phyloP scores from a whole-genome alignment of 2,888 invertebrate species.

The Rhaphigaster nebulosa region DNA sequence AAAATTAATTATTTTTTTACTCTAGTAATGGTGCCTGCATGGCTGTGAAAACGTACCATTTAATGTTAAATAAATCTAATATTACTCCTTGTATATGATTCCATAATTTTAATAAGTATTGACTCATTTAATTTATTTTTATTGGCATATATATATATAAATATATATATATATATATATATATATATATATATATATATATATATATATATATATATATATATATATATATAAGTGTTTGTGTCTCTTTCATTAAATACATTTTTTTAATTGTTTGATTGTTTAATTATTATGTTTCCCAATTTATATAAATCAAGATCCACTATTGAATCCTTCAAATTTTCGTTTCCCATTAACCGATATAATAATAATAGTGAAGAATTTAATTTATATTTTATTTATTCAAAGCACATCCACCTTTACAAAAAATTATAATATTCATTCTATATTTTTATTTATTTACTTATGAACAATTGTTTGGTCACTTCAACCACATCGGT shows the following conservation, averaged over 20 bases:
- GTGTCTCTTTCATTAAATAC: slow-evolving; percentile 16
- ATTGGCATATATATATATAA: too few species aligned
- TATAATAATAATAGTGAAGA: background rate
- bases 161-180: too few species aligned
- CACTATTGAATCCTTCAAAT: background rate
- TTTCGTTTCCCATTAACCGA: background rate
- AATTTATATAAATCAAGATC: background rate
- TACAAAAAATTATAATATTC: too few species aligned
- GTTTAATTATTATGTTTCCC: background rate
- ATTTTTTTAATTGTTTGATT: background rate
- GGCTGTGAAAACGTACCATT: slow-evolving; percentile 53
- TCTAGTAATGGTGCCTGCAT: slow-evolving; percentile 52
- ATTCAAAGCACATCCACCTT: background rate
- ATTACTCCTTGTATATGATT: slow-evolving; percentile 42
- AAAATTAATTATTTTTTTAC: slow-evolving; percentile 25
- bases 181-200: too few species aligned
- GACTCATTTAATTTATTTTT: slow-evolving; percentile 26
- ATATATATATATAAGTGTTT: slow-evolving; percentile 21
- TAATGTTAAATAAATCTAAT: slow-evolving; percentile 36
- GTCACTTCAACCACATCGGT: too few species aligned
- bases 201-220: too few species aligned
- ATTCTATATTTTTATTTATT: too few species aligned
- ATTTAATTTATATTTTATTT: background rate
- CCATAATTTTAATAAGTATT: slow-evolving; percentile 44
- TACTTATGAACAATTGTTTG: too few species aligned